Base-by-base conservation (phyloP, 2,797 vertebrate genomes). In the Falco rusticolus region DNA sequence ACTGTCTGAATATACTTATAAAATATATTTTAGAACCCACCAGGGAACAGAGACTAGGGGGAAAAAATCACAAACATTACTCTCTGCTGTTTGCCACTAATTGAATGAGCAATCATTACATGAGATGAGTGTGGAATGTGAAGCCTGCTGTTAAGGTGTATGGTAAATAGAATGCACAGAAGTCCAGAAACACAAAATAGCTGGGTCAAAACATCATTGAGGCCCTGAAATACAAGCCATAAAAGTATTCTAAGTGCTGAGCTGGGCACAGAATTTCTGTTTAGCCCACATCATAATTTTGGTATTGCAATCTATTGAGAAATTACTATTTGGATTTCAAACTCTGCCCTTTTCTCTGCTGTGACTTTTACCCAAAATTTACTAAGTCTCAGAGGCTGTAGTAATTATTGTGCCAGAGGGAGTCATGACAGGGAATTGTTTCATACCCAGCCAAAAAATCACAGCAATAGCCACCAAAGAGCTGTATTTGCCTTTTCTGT, bases 1-100 rank as follows among this genome's bases (percentile, higher is more conserved):
- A 97, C 82, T 94, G 87, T 80, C 87, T 64, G 93, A 80, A 87
- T 90, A 92, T 90, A 93, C 79, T 97, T 96, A 92, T 50, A 88
- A 97, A 96, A 97, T 80, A 69, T 93, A 71, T 91, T 95, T 93
- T 79, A 82, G 89, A 97, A 84, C 72, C 84, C 77, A 72, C 72
- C 33, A 65, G 28, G 45, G 90, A 94, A 95, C 16, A 94, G 76
- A 59, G 65, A 96, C 7, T 79, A 76, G 75, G 75, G 11, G 54
- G 70, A 50, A 81, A 87, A 92, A 33, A 39, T 48, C 54, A 79
- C 61, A 84, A 90, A 75, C 61, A 76, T 79, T 84, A 90, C 76
- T 91, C 68, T 95, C 92, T 90, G 81, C 75, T 92, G 76, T 92
- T 97, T 95, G 89, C 61, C 57, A 54, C 89, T 95, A 96, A 95